Evolutionary conservation across 2,113 vertebrate genomes (phyloP).

Genomic region (Grus americana): DNA sequence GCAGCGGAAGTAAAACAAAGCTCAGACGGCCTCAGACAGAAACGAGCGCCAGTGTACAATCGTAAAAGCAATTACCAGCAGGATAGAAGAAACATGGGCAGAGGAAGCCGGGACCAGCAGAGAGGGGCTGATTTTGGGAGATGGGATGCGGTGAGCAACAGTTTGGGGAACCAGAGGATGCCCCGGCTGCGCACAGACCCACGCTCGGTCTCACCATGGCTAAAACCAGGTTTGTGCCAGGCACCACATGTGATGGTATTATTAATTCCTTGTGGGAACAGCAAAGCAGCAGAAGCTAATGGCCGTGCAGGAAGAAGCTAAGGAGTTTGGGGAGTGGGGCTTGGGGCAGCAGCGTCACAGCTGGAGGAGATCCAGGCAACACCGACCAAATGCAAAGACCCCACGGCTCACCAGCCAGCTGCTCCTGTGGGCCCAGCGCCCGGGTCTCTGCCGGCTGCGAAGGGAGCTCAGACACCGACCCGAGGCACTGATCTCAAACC

Average conservation of each 20-base stretch:
- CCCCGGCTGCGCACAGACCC: neutral
- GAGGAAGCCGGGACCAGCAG: neutral
- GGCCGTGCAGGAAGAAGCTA: neutral
- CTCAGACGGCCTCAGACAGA: neutral
- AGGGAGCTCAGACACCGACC: neutral
- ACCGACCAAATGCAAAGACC: fast-evolving
- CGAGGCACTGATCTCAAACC: neutral
- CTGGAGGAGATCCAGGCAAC: neutral
- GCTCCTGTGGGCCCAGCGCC: fast-evolving
- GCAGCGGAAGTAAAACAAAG: neutral
- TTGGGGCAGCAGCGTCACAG: neutral
- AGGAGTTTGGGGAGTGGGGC: neutral
- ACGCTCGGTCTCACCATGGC: neutral
- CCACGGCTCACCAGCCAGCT: fast-evolving
- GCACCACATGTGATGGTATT: too few relatives aligned
- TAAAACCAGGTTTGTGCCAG: neutral
- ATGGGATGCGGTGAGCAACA: neutral
- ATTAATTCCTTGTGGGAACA: neutral
- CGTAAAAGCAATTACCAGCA: neutral
- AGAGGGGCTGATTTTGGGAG: neutral
- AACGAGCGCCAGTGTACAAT: fast-evolving
- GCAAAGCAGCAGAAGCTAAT: neutral
- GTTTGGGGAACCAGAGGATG: neutral
- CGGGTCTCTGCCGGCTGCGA: fast-evolving
- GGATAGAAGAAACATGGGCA: neutral